Base-by-base conservation (phyloP, 2,888 invertebrate genomes). In the Drosophila borborema region DNA sequence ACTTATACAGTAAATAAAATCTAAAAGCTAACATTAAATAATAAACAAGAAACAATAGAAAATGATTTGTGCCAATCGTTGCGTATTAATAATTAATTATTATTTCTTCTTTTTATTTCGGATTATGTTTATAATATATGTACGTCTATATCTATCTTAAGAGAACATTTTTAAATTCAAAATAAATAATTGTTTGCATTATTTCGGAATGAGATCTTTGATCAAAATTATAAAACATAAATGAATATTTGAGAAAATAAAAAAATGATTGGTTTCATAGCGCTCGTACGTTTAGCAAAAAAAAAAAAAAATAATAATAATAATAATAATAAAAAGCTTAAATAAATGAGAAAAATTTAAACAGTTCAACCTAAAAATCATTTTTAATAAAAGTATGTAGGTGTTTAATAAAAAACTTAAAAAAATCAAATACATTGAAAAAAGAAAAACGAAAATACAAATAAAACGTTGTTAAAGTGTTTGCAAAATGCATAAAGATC, bases 241-340 rank as follows among this genome's bases (percentile, higher is more conserved):
- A 72, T 72, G 75, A 86, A 86, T 86, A 83, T 70, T 87, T 80
- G 53, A 64, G 12, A 66, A 84, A 72, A 75, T 73, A 76, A 82
- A 61, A 88, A 90, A 90, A 87, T 92, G 93, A 93, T 93, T 93
- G 93, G 93, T 93, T 93, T 93, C 93, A 93, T 93, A 92, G 93
- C 91, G 92, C 92, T 92, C 92, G 93, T 92, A 93, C 92, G 91
- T 92, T 92, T 92, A 91, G 91, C 91, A 91, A 83, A 77, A 84
- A 80, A 81, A 77, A 82, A 28, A 28, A 28, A 80, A 77, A n/a
- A n/a, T n/a, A n/a, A n/a, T n/a, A n/a, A n/a, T n/a, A n/a, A n/a
- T n/a, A n/a, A n/a, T n/a, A n/a, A n/a, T n/a, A n/a, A 71, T 72
- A 69, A 77, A 81, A 77, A 78, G 90, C 84, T 84, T 85, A 85